Percentiles rank a stretch among this genome's conserved stretches.
Evolutionary conservation across 1,140 invertebrate species (phyloP).

Genomic region (Agrypnia vestita): DNA sequence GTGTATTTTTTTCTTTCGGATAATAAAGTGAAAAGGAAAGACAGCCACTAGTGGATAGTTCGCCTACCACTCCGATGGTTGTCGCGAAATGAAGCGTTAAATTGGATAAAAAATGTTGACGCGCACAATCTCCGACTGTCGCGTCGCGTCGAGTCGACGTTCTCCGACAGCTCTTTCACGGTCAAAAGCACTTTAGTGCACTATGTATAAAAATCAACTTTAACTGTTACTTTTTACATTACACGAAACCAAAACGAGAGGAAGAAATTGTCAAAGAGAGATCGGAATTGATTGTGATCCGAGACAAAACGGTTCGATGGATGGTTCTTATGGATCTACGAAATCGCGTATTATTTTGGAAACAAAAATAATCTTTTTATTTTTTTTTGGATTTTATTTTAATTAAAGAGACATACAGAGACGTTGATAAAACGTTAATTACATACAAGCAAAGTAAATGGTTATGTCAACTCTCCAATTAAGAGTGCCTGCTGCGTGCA

Average conservation of each 20-base stretch:
- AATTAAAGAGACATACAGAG: no score
- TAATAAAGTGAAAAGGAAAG: slow-evolving; percentile 28
- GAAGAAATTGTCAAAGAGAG: background rate
- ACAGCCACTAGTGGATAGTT: slow-evolving; percentile 1
- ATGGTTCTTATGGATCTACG: no score
- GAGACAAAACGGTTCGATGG: no score
- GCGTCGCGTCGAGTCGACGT: slow-evolving; percentile 2
- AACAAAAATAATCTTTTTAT: no score
- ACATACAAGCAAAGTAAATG: no score
- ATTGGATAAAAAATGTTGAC: slow-evolving; percentile 6
- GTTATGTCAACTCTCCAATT: no score
- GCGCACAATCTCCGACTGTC: slow-evolving; percentile 13
- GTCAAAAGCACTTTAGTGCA: slow-evolving; percentile 3
- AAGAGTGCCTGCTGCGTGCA: no score
- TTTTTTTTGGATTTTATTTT: no score
- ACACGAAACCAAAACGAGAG: background rate
- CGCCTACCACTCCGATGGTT: background rate
- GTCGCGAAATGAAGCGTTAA: slow-evolving; percentile 34
- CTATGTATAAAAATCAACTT: slow-evolving; percentile 8
- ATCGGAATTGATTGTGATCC: background rate
- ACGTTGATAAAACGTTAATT: no score
- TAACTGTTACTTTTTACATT: background rate
- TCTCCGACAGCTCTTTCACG: background rate
- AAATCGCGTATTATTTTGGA: no score
- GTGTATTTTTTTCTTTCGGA: slow-evolving; percentile 29